Evolutionary conservation across 2,888 invertebrate species (phyloP), one percentile per base, ranked within the genome.

Genomic region (Emmelina monodactyla): DNA sequence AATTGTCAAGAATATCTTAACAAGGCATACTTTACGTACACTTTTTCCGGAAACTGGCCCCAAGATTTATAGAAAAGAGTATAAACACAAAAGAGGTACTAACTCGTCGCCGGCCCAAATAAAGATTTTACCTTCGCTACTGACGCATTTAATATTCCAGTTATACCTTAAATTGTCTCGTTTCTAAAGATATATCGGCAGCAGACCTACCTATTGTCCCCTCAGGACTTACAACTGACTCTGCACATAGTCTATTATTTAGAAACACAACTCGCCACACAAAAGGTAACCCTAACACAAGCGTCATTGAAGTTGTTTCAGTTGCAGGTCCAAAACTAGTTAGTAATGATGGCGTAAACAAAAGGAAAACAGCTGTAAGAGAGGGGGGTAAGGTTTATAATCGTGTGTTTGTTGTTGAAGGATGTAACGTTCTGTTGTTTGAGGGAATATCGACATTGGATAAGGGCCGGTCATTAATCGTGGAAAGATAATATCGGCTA

Each of bases 401-500:
- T 53, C 1, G 34, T 1, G 33, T 55, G 51, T 1, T 0, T 1
- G 2, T 2, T 3, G 14, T 1, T 25, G 14, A 16, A 11, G 38
- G 44, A 53, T 59, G 48, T 35, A 49, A 38, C 52, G 51, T 66
- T 64, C 50, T 35, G 44, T 40, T 33, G 33, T 35, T 45, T 37
- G 40, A 35, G 37, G 41, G 48, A 48, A 12, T 58, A 60, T 66
- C 66, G 68, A 66, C 68, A 60, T 67, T 65, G 71, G 71, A 71
- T 73, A 72, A 72, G 69, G 71, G 69, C 61, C 55, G 44, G 49
- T 61, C 68, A 75, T 75, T 72, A 73, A 73, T 73, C 72, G 70
- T 63, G 50, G 50, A 49, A 52, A 59, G 73, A 73, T 73, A 73
- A 71, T 70, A 73, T 73, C 73, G 62, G 62, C 57, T 59, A 58